Percentiles rank a stretch among this genome's conserved stretches.
phyloP scores from a whole-genome alignment of 2,888 invertebrate species.

The Ectropis crepuscularia region DNA sequence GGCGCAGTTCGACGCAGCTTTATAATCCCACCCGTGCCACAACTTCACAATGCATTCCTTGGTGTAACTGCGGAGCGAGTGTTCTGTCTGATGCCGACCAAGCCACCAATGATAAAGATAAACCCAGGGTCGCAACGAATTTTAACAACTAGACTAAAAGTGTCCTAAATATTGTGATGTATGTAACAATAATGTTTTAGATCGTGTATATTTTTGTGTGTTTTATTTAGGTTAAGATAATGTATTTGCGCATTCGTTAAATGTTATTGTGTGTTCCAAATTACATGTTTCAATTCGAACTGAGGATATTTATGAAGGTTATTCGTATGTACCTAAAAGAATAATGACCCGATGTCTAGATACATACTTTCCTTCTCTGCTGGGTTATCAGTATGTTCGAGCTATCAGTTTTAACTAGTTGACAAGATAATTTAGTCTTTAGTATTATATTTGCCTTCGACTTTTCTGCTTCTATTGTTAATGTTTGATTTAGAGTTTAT shows the following conservation, averaged over 20 bases:
- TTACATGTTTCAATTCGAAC: slow-evolving; percentile 26
- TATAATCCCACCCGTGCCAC: slow-evolving; percentile 64
- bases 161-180: slow-evolving; percentile 83
- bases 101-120: slow-evolving; percentile 52
- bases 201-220: slow-evolving; percentile 82
- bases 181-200: slow-evolving; percentile 83
- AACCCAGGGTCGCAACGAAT: slow-evolving; percentile 79
- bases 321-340: slow-evolving; percentile 28
- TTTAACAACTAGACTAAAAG: slow-evolving; percentile 76
- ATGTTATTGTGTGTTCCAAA: slow-evolving; percentile 67
- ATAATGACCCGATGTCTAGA: slow-evolving; percentile 27
- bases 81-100: slow-evolving; percentile 59
- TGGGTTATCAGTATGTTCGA: neutral
- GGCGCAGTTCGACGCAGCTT: slow-evolving; percentile 74
- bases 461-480: slow-evolving; percentile 51
- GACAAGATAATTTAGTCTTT: slow-evolving; percentile 35
- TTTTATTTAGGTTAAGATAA: slow-evolving; percentile 77
- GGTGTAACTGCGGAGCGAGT: slow-evolving; percentile 52
- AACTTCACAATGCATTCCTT: slow-evolving; percentile 66
- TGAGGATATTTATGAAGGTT: slow-evolving; percentile 26
- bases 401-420: slow-evolving; percentile 32
- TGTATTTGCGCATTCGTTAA: slow-evolving; percentile 70
- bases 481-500: slow-evolving; percentile 57
- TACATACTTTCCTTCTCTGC: slow-evolving; percentile 22
- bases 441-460: slow-evolving; percentile 52